Base-by-base conservation (phyloP, 2,888 invertebrate genomes). In the Tetragonula carbonaria region DNA sequence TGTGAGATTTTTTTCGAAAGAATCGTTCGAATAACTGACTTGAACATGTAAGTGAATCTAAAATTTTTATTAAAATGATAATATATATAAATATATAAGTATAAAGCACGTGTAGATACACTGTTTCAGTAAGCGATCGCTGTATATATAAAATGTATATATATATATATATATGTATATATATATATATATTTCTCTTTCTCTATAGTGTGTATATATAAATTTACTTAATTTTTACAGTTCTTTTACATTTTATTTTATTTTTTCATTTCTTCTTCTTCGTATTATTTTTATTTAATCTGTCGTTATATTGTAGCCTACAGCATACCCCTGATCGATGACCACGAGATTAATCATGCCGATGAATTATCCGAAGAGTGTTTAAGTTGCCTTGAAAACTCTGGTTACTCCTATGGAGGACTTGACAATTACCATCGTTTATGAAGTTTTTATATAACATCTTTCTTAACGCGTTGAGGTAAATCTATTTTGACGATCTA, bases 61-160 rank as follows among this genome's bases (percentile, higher is more conserved):
- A 75, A 68, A 75, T 38, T 83, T 91, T 87, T 90, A 90, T 88
- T 91, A 89, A 91, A 90, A 86, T 67, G 76, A 86, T 62, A 59
- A 11, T 59, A 62, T 86, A 90, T 84, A 89, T 71, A 74, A 75
- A 51, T 84, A 82, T 84, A 59, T 59, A 57, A 87, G 82, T 87
- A 91, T 85, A 90, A 77, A 91, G 82, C 73, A 85, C 68, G 75
- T 91, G 88, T 88, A 91, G 75, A 91, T 74, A 84, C 33, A 80
- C 68, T 75, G 66, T 55, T 75, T 71, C 87, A 82, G 72, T 67
- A 74, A 59, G 45, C 74, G 86, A 84, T 89, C 66, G 75, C 86
- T 82, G 77, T 87, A 78, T 82, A 90, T 82, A 90, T 88, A 90
- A 89, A 90, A 80, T 86, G 66, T 83, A 73, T 77, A 83, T 82